phyloP scores from a whole-genome alignment of 2,888 invertebrate species.

The Odontothrips loti region DNA sequence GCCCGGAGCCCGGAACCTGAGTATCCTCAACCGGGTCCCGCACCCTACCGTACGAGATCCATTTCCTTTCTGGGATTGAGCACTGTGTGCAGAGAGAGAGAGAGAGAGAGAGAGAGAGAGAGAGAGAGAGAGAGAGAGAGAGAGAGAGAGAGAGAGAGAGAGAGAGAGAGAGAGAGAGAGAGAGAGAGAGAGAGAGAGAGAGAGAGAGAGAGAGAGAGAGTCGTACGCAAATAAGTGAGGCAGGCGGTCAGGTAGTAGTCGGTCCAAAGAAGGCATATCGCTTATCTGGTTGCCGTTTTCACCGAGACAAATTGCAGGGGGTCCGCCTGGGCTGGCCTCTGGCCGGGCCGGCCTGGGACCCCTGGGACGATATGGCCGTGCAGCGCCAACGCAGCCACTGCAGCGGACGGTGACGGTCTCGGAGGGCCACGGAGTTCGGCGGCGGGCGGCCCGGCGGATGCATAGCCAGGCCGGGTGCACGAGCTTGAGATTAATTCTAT shows the following conservation, averaged over 20 bases:
- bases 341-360: neutral
- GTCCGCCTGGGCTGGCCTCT: neutral
- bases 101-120: neutral
- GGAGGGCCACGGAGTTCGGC: too few species aligned
- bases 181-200: neutral
- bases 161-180: neutral
- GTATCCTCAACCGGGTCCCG: too few species aligned
- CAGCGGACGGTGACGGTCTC: too few species aligned
- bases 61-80: too few species aligned
- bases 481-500: too few species aligned
- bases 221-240: neutral
- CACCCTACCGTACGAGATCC: too few species aligned
- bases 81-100: neutral
- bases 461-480: too few species aligned
- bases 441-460: too few species aligned
- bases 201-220: neutral
- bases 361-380: too few species aligned
- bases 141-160: neutral
- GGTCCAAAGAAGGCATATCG: conserved; percentile 22
- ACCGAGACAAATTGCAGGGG: conserved; percentile 14
- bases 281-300: conserved; percentile 18
- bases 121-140: neutral
- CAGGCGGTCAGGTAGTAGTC: neutral
- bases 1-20: too few species aligned
- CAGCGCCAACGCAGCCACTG: too few species aligned